Conservation (phyloP, 37 sponge, comb jelly and placozoan species). For the Oscarella lobularis region DNA sequence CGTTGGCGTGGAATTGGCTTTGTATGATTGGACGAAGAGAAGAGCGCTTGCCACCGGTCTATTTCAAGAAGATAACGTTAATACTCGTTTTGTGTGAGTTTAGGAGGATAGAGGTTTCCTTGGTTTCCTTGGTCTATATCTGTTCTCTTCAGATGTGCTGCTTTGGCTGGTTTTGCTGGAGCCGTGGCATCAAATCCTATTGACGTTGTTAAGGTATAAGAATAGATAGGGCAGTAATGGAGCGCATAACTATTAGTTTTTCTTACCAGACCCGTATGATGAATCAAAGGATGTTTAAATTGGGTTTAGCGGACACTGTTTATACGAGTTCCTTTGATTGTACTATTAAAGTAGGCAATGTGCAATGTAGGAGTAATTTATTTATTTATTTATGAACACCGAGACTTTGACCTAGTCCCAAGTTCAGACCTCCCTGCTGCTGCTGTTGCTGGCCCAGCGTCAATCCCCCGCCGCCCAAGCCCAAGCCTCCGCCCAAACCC, state of each 20-base stretch:
- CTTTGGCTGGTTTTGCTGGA: constrained; percentile 52
- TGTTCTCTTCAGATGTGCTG: constrained; percentile 17
- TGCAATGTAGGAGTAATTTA: too few relatives aligned
- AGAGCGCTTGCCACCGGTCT: constrained; percentile 9
- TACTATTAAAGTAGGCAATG: constrained; percentile 45
- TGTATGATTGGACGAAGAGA: constrained; percentile 80
- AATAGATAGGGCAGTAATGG: too few relatives aligned
- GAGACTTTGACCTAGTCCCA: neutral
- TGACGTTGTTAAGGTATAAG: constrained; percentile 82
- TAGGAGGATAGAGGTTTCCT: neutral
- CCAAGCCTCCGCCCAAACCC: neutral
- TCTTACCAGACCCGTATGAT: constrained; percentile 29
- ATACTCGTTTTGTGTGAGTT: constrained; percentile 51
- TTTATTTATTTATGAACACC: too few relatives aligned
- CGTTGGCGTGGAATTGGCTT: constrained; percentile 78
- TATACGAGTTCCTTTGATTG: constrained; percentile 64
- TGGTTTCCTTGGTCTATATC: neutral
- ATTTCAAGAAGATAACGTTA: constrained; percentile 20
- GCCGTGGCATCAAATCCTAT: constrained; percentile 67
- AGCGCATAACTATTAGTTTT: too few relatives aligned
- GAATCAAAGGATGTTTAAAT: constrained; percentile 46
- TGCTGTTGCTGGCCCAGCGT: neutral
- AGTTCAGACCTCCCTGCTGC: neutral
- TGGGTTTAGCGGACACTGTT: neutral
- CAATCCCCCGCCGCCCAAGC: neutral